Evolutionary conservation across 2,113 vertebrate species (phyloP).

Genomic region (Penelope pileata): DNA sequence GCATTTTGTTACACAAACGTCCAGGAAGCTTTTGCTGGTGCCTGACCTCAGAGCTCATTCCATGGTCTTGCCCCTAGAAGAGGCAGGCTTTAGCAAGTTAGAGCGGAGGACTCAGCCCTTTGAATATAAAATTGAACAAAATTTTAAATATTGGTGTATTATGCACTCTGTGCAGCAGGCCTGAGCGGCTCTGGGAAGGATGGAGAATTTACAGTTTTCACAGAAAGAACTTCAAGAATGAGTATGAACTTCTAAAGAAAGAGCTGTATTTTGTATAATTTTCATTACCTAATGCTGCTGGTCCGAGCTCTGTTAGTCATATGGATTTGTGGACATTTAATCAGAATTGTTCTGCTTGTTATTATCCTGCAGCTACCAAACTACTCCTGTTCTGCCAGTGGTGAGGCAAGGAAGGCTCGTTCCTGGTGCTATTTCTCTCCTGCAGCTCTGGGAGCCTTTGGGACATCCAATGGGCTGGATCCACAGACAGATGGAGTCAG

Average conservation of each 20-base stretch:
- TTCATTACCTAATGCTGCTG: not conserved
- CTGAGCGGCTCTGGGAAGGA: not conserved
- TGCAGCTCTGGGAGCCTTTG: not conserved
- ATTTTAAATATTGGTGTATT: not conserved
- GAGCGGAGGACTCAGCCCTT: not conserved
- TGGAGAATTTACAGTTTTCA: not conserved
- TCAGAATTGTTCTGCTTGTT: not conserved
- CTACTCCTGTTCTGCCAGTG: not conserved
- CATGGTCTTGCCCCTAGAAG: not conserved
- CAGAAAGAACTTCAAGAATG: not conserved
- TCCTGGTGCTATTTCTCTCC: not conserved
- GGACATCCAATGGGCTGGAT: not conserved
- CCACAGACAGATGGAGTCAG: not conserved
- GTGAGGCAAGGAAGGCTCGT: not conserved
- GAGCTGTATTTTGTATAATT: not conserved
- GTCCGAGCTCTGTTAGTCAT: not conserved
- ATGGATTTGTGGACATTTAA: not conserved
- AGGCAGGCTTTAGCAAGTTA: not conserved
- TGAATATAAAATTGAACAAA: not conserved
- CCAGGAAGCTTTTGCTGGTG: not conserved
- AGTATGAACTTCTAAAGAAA: constrained; percentile 21
- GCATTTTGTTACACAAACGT: not conserved
- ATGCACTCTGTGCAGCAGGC: not conserved
- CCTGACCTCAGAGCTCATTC: not conserved
- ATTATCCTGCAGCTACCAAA: not conserved